A percentile compares a stretch with the other conserved stretches of the same genome.
These are phyloP conservation scores for Embiotoca jacksoni DNA, from an alignment of 2,113 vertebrate species.

Conservation along the genomic window DNA sequence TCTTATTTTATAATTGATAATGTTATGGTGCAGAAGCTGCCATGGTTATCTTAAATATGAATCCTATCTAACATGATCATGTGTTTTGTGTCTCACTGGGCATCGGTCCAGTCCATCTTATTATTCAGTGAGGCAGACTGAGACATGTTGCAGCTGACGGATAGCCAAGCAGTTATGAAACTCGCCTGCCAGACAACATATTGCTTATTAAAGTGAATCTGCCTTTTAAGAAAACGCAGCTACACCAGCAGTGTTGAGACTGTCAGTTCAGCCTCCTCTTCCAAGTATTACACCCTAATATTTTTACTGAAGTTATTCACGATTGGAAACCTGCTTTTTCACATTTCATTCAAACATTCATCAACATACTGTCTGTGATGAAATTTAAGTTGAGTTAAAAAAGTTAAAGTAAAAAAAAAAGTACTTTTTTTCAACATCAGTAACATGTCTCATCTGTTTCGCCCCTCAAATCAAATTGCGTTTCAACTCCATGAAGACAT, in stretches of 20 bases:
- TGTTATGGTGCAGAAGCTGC: conserved; percentile 26
- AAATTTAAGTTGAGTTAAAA: conserved; percentile 14
- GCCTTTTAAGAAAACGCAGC: conserved; percentile 9
- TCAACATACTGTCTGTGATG: background rate
- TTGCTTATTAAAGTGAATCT: background rate
- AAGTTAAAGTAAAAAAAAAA: conserved; percentile 18
- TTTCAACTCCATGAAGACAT: conserved; percentile 28
- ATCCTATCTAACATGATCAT: conserved; percentile 8
- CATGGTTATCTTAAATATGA: conserved; percentile 23
- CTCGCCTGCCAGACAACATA: background rate
- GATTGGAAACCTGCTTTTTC: conserved; percentile 8
- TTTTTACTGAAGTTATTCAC: conserved; percentile 21
- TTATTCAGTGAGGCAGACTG: background rate
- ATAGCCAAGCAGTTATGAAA: background rate
- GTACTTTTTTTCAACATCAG: conserved; percentile 4
- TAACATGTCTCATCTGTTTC: conserved; percentile 7
- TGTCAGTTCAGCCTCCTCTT: conserved; percentile 12
- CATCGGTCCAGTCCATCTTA: background rate
- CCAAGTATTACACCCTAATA: conserved; percentile 1
- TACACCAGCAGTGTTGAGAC: conserved; percentile 46
- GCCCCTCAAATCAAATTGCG: conserved; percentile 5
- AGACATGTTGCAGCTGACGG: background rate
- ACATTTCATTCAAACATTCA: conserved; percentile 7
- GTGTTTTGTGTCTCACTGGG: conserved; percentile 20
- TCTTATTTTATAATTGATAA: conserved; percentile 61